phyloP scores from a whole-genome alignment of 1,140 invertebrate species.

The Papilio polyxenes region DNA sequence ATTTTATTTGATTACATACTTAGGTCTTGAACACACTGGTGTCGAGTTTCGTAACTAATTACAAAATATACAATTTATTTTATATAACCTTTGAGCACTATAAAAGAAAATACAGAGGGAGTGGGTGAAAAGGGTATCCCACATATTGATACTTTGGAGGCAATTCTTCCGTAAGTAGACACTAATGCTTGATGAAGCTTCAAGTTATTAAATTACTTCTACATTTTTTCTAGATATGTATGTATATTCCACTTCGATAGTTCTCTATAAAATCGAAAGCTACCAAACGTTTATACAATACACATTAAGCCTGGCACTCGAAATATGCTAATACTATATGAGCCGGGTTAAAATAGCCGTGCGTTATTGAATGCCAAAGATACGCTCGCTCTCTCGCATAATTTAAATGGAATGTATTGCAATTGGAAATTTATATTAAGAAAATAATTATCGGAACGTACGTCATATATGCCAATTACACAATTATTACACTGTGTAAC shows the following conservation, averaged over 20 bases:
- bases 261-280: not conserved
- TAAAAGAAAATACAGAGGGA: no score
- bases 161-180: no score
- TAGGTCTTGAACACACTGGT: not conserved
- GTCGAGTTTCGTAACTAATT: not conserved
- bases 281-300: not conserved
- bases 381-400: slow-evolving; percentile 11
- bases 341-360: slow-evolving; percentile 20
- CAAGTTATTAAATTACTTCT: not conserved
- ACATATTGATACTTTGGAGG: no score
- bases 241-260: not conserved
- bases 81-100: no score
- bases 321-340: slow-evolving; percentile 8
- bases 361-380: slow-evolving; percentile 17
- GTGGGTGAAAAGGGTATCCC: no score
- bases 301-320: not conserved
- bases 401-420: slow-evolving; percentile 15
- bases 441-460: not conserved
- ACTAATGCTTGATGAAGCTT: no score
- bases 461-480: not conserved
- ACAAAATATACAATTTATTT: no score
- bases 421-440: not conserved
- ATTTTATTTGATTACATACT: not conserved
- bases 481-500: not conserved
- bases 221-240: not conserved